These are phyloP conservation scores for Hexactinellida sp. DNA, from an alignment of 37 sponge, comb jelly and placozoan species.

Conservation along the genomic window DNA sequence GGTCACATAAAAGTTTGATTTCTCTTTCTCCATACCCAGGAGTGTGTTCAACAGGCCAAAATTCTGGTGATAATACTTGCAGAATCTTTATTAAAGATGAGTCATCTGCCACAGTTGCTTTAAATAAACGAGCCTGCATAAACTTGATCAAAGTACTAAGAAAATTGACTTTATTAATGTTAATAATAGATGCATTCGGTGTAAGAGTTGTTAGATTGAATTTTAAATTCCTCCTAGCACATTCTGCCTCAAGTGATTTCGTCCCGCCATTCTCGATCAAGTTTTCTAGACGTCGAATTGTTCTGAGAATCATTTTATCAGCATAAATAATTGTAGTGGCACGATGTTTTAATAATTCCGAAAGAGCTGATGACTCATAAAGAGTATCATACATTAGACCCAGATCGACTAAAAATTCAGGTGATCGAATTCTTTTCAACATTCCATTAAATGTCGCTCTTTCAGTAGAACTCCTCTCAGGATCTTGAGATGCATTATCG, in stretches of 20 bases:
- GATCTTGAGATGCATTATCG: background rate
- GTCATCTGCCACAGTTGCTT: no score
- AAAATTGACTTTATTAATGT: no score
- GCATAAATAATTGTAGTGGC: background rate
- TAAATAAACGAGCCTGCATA: no score
- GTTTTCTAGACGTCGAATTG: background rate
- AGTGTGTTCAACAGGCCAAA: no score
- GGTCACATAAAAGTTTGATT: no score
- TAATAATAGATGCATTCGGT: no score
- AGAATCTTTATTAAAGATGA: no score
- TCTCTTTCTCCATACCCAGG: no score
- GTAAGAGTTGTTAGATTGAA: background rate
- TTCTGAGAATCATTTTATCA: background rate
- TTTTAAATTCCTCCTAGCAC: background rate
- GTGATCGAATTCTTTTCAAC: background rate
- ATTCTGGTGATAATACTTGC: no score
- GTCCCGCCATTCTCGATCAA: background rate
- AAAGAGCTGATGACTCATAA: background rate
- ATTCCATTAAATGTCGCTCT: background rate
- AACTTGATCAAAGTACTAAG: no score
- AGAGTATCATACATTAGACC: background rate
- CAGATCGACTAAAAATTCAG: background rate
- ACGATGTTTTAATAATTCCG: background rate
- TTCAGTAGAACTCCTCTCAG: background rate
- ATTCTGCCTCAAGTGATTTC: background rate